phyloP scores from a whole-genome alignment of 1,140 invertebrate genomes.

The Ectropis grisescens region DNA sequence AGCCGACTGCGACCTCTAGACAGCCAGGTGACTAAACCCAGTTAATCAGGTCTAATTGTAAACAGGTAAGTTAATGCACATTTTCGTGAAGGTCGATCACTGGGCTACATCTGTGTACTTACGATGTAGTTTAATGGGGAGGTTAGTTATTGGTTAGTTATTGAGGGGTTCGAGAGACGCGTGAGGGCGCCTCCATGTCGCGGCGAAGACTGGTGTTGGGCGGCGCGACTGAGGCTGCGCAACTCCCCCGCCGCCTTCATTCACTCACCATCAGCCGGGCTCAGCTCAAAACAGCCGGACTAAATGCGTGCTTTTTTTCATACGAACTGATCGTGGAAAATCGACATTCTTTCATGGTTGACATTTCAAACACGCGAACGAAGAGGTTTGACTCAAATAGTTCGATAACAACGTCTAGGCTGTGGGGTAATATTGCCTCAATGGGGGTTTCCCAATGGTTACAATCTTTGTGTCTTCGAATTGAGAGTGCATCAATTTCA shows the following conservation, averaged over 20 bases:
- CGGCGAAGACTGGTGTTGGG: slow-evolving; percentile 49
- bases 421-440: too few relatives aligned
- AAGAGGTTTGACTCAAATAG: too few relatives aligned
- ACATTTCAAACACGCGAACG: too few relatives aligned
- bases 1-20: slow-evolving; percentile 29
- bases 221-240: slow-evolving; percentile 54
- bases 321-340: too few relatives aligned
- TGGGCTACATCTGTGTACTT: slow-evolving; percentile 27
- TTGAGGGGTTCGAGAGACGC: slow-evolving; percentile 21
- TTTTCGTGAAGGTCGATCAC: slow-evolving; percentile 34
- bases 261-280: slow-evolving; percentile 32
- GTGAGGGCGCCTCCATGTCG: slow-evolving; percentile 38
- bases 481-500: too few relatives aligned
- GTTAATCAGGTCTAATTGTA: too few relatives aligned
- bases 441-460: too few relatives aligned
- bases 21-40: slow-evolving; percentile 36
- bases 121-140: slow-evolving; percentile 31
- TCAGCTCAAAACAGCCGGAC: slow-evolving; percentile 56
- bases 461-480: too few relatives aligned
- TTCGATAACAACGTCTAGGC: too few relatives aligned
- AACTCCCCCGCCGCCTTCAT: slow-evolving; percentile 54
- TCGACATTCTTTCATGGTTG: too few relatives aligned
- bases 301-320: slow-evolving; percentile 52
- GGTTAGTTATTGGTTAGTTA: slow-evolving; percentile 24
- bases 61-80: too few relatives aligned